These are phyloP conservation scores for Solen grandis DNA, from an alignment of 1,140 invertebrate genomes.

Conservation along the genomic window DNA sequence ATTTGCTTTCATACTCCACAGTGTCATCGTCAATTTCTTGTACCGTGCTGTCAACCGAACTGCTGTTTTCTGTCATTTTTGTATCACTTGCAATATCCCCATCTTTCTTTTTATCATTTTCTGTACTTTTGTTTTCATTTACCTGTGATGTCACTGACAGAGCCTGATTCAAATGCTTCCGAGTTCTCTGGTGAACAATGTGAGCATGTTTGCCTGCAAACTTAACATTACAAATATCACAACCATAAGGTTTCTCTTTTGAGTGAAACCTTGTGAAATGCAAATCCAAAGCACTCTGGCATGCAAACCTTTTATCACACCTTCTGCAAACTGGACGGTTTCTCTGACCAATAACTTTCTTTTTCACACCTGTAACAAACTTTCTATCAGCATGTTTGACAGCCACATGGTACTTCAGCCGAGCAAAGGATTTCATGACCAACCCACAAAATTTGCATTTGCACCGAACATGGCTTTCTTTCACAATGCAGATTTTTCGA, in stretches of 20 bases:
- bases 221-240: constrained; percentile 61
- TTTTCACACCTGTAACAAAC: constrained; percentile 23
- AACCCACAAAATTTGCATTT: constrained; percentile 82
- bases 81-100: neutral
- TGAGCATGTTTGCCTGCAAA: constrained; percentile 59
- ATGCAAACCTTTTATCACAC: constrained; percentile 54
- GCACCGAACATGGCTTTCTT: constrained; percentile 84
- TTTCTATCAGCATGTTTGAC: constrained; percentile 82
- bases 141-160: neutral
- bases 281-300: constrained; percentile 58
- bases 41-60: neutral
- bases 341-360: constrained; percentile 31
- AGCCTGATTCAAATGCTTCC: constrained; percentile 17
- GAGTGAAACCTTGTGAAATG: constrained; percentile 64
- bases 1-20: neutral
- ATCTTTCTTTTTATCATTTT: neutral
- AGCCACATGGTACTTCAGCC: constrained; percentile 86
- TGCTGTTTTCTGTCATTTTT: neutral
- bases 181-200: constrained; percentile 50
- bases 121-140: neutral
- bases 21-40: neutral
- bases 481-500: constrained; percentile 89
- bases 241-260: constrained; percentile 59
- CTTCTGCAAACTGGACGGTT: constrained; percentile 34
- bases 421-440: constrained; percentile 82